phyloP scores from a whole-genome alignment of 1,140 invertebrate species.

The Leucophenga varia region DNA sequence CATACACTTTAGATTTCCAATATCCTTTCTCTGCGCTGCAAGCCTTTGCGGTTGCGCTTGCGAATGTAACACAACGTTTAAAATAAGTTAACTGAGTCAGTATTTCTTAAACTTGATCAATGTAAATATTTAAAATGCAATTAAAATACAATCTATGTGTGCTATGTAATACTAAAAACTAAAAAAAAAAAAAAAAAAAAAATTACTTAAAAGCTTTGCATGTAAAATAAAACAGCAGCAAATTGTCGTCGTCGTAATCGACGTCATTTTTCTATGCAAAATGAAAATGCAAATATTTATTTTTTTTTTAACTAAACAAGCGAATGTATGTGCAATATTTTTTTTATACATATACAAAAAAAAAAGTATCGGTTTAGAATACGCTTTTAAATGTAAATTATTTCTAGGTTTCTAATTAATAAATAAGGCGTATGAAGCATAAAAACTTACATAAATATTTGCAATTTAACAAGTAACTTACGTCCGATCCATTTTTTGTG shows the following conservation, averaged over 20 bases:
- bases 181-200: too few species aligned
- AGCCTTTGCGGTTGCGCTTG: conserved; percentile 96
- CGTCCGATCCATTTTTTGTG: conserved; percentile 53
- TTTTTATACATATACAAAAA: background rate
- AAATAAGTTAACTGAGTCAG: conserved; percentile 83
- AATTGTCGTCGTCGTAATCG: too few species aligned
- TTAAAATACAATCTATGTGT: too few species aligned
- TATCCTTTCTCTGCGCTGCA: conserved; percentile 98
- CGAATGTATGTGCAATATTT: background rate
- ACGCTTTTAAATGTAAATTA: too few species aligned
- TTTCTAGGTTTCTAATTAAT: too few species aligned
- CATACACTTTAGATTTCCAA: conserved; percentile 98
- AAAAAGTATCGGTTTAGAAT: background rate
- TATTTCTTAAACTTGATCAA: too few species aligned
- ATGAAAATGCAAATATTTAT: background rate
- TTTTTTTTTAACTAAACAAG: background rate
- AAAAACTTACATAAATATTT: too few species aligned
- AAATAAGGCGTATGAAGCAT: too few species aligned
- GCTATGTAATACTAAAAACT: too few species aligned
- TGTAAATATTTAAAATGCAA: too few species aligned
- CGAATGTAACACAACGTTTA: conserved; percentile 96
- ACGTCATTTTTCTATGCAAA: too few species aligned
- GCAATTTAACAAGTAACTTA: conserved; percentile 38
- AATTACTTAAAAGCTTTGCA: too few species aligned
- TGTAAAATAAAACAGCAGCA: background rate